These are phyloP conservation scores for Glaucopsyche alexis DNA, from an alignment of 2,888 invertebrate genomes.

Conservation along the genomic window DNA sequence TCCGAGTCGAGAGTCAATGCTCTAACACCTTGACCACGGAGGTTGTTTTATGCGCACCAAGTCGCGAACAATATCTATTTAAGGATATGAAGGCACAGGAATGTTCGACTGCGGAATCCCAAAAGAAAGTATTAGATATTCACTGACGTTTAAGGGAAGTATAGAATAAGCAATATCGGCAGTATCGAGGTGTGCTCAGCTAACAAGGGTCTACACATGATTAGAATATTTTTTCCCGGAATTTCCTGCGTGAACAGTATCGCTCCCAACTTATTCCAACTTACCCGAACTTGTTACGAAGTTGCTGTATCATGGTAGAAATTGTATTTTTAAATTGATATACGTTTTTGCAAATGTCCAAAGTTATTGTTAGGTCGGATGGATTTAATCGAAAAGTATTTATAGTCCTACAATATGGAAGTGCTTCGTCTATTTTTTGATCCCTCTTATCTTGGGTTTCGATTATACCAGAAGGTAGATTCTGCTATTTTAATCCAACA, in stretches of 20 bases:
- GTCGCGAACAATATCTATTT: too few relatives aligned
- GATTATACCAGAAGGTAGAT: too few relatives aligned
- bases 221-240: conserved; percentile 76
- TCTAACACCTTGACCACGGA: too few relatives aligned
- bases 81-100: too few relatives aligned
- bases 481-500: too few relatives aligned
- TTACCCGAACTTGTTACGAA: conserved; percentile 59
- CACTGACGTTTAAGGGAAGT: background rate
- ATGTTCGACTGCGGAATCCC: background rate
- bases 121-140: conserved; percentile 5
- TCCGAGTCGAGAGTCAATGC: too few relatives aligned
- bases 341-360: conserved; percentile 26
- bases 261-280: conserved; percentile 65
- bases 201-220: conserved; percentile 75
- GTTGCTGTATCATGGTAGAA: conserved; percentile 20
- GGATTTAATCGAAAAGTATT: background rate
- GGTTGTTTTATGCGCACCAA: too few relatives aligned
- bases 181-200: conserved; percentile 56
- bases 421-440: too few relatives aligned
- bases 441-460: too few relatives aligned
- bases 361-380: background rate
- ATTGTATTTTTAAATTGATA: conserved; percentile 17
- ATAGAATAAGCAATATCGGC: conserved; percentile 13
- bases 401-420: background rate
- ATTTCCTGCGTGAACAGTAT: conserved; percentile 70